Evolutionary conservation across 1,140 invertebrate genomes (phyloP).

Genomic region (Drosophila carrolli): DNA sequence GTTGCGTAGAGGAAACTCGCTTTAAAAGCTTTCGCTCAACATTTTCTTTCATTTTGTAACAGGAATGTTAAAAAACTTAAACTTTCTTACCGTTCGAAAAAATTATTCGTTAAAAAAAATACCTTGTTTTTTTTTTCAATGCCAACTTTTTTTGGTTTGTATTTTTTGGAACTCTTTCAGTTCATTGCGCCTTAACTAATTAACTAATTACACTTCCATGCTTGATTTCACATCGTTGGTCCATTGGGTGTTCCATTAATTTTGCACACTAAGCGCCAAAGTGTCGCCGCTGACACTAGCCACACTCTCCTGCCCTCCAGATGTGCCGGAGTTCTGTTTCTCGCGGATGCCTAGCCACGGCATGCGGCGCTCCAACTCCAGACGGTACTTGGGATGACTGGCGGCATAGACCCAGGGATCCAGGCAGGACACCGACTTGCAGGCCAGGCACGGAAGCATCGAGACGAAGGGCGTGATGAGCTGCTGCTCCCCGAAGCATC

Average conservation of each 20-base stretch:
- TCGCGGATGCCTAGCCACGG: constrained; percentile 90
- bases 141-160: constrained; percentile 75
- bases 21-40: too few relatives aligned
- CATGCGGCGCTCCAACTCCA: constrained; percentile 88
- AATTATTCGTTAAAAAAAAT: not conserved
- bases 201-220: constrained; percentile 5
- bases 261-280: constrained; percentile 69
- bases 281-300: constrained; percentile 73
- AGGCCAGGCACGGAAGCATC: constrained; percentile 90
- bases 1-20: too few relatives aligned
- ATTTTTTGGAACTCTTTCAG: constrained; percentile 75
- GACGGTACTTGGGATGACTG: constrained; percentile 91
- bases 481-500: constrained; percentile 90
- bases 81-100: too few relatives aligned
- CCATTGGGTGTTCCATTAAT: constrained; percentile 16
- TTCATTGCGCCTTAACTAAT: constrained; percentile 66
- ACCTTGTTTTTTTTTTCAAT: constrained; percentile 34
- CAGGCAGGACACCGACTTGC: constrained; percentile 90
- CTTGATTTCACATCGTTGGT: constrained; percentile 1
- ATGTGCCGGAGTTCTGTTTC: constrained; percentile 36
- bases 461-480: constrained; percentile 88
- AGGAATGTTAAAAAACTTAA: too few relatives aligned
- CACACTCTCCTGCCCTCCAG: constrained; percentile 59
- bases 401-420: constrained; percentile 93
- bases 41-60: too few relatives aligned